A percentile compares a stretch with the other conserved stretches of the same genome.
Evolutionary conservation across 2,113 vertebrate genomes (phyloP).

Genomic region (Orycteropus afer): DNA sequence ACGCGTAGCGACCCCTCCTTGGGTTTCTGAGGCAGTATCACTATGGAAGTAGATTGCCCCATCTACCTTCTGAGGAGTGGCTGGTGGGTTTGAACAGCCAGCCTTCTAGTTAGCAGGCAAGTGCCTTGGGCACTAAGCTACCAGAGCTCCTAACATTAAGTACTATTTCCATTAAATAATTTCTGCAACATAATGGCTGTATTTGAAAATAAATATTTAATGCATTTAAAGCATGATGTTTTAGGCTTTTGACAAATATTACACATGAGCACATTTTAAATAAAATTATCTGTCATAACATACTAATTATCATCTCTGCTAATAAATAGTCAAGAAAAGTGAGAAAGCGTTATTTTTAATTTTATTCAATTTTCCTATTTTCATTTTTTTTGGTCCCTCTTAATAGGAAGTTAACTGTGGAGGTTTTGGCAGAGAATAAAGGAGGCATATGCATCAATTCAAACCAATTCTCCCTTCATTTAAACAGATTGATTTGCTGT

Average conservation of each 20-base stretch:
- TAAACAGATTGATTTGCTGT: slow-evolving; percentile 19
- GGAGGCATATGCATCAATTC: neutral
- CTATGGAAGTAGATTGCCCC: too few species aligned
- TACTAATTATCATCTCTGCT: slow-evolving; percentile 31
- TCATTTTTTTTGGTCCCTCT: neutral
- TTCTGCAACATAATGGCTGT: neutral
- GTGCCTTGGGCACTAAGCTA: too few species aligned
- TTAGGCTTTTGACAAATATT: slow-evolving; percentile 22
- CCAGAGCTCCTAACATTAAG: too few species aligned
- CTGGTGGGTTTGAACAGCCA: too few species aligned
- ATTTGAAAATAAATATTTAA: slow-evolving; percentile 44
- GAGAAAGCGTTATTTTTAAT: neutral
- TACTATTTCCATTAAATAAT: slow-evolving; percentile 25
- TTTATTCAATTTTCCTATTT: slow-evolving; percentile 17
- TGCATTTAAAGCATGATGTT: neutral
- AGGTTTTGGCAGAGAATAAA: neutral
- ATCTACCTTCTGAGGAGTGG: too few species aligned
- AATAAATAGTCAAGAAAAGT: neutral
- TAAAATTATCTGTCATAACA: neutral
- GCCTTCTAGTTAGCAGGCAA: too few species aligned
- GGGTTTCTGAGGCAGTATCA: too few species aligned
- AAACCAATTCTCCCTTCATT: slow-evolving; percentile 51
- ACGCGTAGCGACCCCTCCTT: too few species aligned
- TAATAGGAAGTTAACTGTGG: neutral
- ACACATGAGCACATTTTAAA: neutral